Evolutionary conservation across 2,888 invertebrate species (phyloP), one percentile per base, ranked within the genome.

Genomic region (Limnephilus rhombicus): DNA sequence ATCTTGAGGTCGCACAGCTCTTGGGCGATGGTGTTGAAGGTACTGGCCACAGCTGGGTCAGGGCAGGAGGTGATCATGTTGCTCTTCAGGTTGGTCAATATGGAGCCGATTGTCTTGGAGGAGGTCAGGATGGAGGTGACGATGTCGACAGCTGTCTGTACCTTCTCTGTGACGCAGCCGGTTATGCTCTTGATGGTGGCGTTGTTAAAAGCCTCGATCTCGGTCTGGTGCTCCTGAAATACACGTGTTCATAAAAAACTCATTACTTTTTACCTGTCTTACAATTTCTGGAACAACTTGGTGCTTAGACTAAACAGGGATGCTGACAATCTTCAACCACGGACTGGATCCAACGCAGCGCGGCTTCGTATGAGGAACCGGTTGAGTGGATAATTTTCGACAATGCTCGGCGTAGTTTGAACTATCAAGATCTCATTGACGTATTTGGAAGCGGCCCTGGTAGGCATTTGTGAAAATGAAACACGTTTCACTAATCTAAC

Each of bases 141-240:
- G 31, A 80, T 37, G 15, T 13, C 12, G 0, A 80, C 80, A 18
- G 80, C 91, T 37, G n/a, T 80, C 37, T 31, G 13, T 2, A 80
- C 31, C 85, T 68, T 91, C 24, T 91, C 91, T 2, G 86, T 86
- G 3, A 91, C 37, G 80, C 91, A 91, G 24, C 41, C 86, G 7
- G 80, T 80, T 15, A 85, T n/a, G 41, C 80, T 80, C 37, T 24
- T 29, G 15, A 86, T 68, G 49, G 90, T 45, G 12, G 34, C 45
- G 15, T 45, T 45, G 41, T 45, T 29, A 49, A 82, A 87, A 53
- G 53, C 49, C 5, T 29, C 53, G 31, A 87, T 68, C 24, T 68
- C 68, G n/a, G 24, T 68, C 68, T 87, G 87, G 49, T n/a, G 29
- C 18, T 49, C 49, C 87, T 87, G 31, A 83, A 83, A 83, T 37